Evolutionary conservation across 2,888 invertebrate genomes (phyloP), one percentile per base, ranked within the genome.

Genomic region (Melikaiella ostensackeni): DNA sequence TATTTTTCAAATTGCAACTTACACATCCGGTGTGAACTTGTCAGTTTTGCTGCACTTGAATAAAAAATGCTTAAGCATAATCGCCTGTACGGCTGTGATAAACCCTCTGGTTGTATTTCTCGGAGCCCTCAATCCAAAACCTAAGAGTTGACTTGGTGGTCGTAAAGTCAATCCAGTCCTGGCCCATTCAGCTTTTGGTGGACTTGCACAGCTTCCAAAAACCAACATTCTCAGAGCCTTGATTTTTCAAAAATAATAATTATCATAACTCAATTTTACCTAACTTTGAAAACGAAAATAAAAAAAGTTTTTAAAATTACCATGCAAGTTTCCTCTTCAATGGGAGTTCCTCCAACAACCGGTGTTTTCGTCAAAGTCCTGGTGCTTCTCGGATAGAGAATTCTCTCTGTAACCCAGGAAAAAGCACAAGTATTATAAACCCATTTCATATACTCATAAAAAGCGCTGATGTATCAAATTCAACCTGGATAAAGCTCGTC

Each of bases 151-250:
- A 62, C 93, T 93, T 0, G 94, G 92, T 0, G 94, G 92, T 55
- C 94, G 93, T 90, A 95, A 93, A 24, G 93, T 91, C n/a, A 96
- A 92, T 0, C 95, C 94, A 0, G 96, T 95, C 66, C 95, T 92
- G 27, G 95, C 92, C 96, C 96, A 96, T 89, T 96, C 96, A 0
- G 94, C 94, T 21, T 95, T 92, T n/a, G 95, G 94, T 2, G 95
- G 95, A 78, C 94, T 94, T 0, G 94, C 93, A 0, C 95, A 93
- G 1, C 94, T 94, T 2, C 95, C 95, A 86, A 96, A 96, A 8
- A 94, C 93, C 50, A 94, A 90, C 70, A 93, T 91, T 2, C 96
- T 93, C 5, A 96, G 91, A 57, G 94, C 94, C 95, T 95, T 84
- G 9, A 55, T 55, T 21, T 27, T n/a, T n/a, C n/a, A 4, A 13